Base-by-base conservation (phyloP, 2,888 invertebrate genomes). In the Phrixothrix hirtus region DNA sequence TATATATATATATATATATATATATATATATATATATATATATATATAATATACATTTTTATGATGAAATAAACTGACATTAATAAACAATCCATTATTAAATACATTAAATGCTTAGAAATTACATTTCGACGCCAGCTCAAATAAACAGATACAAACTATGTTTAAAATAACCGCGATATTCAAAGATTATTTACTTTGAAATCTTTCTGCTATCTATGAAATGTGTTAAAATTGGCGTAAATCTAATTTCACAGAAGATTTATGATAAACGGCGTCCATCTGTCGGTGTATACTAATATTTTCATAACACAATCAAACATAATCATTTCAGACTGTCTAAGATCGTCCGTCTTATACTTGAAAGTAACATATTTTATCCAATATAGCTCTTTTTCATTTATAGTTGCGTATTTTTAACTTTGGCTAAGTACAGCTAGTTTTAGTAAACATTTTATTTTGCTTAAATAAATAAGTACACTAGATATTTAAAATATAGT, bases 21-120 rank as follows among this genome's bases (percentile, higher is more conserved):
- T n/a, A n/a, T n/a, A n/a, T n/a, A n/a, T n/a, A n/a, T n/a, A n/a
- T n/a, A n/a, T n/a, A n/a, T n/a, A n/a, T n/a, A n/a, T n/a, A n/a
- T n/a, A n/a, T n/a, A n/a, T 21, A 21, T 7, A 21, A 21, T 21
- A 39, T 12, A 9, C 31, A 21, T 47, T 38, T 41, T 36, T 34
- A 53, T 63, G 65, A 67, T 67, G 67, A 68, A 67, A 70, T 70
- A 69, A 58, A 68, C 64, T 64, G 65, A 66, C 42, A 39, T 44
- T 51, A 51, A 51, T 69, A 71, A 72, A 72, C 71, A 71, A 69
- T 67, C 70, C 71, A 70, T 71, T 72, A 71, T 71, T 71, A 71
- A 71, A 71, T 71, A 71, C 70, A 71, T 72, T 71, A 71, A 71
- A 69, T 65, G 62, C 62, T 63, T 67, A 65, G 68, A 41, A 70